Base-by-base conservation (phyloP, 2,888 invertebrate species). In the Scrobipalpa atriplicella region DNA sequence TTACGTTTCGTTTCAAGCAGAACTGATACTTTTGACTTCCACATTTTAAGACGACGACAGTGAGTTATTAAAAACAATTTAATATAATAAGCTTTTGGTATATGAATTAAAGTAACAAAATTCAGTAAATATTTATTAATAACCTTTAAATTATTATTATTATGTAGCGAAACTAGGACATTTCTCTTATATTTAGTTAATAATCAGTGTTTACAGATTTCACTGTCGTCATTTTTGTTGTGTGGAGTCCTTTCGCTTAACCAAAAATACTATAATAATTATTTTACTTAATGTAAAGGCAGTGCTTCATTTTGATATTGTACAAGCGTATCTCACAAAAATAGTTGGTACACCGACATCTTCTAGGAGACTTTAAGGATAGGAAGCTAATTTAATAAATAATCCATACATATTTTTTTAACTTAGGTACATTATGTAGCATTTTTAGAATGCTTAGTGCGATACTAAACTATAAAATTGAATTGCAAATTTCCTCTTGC, bases 271-370 rank as follows among this genome's bases (percentile, higher is more conserved):
- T 38, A 38, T 58, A 58, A 38, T 38, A 38, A 77, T 79, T 78
- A 75, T 69, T 77, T 81, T 85, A 87, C 89, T 88, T 90, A 91
- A 78, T 83, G 85, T 84, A 81, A 92, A 91, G 92, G 92, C 92
- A 92, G 92, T 92, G 90, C 86, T 88, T 85, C 75, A n/a, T 38
- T 79, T 82, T 79, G 78, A 83, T 78, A 83, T 81, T 80, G 79
- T 84, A 85, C 77, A 89, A 87, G 88, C 88, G 77, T 85, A 78
- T 76, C 74, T 81, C 75, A 78, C 74, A 76, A 81, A 81, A 67
- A 65, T 64, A 65, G 56, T 54, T 66, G n/a, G 47, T 62, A 65
- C 54, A 67, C 56, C 61, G 39, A 62, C 51, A 51, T 65, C 38
- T 66, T 36, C 60, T 64, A 66, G 47, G 38, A 70, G 58, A 65